Evolutionary conservation across 2,888 invertebrate species (phyloP).

Genomic region (Polia nebulosa): DNA sequence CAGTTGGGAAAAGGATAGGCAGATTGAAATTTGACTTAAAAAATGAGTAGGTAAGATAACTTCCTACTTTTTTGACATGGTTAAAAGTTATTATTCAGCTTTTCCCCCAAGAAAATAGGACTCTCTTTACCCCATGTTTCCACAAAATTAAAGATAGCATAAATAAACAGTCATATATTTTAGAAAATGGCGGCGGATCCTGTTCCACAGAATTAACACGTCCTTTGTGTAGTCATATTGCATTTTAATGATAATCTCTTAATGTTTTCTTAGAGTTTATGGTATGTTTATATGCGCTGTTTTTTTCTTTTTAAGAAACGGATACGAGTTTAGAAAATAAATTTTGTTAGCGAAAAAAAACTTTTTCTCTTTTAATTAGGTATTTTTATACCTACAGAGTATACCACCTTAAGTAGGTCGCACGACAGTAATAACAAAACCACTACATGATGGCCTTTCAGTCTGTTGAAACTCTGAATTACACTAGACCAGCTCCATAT

Average conservation of each 20-base stretch:
- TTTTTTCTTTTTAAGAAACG: slow-evolving; percentile 4
- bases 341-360: no score
- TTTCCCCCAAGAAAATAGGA: not conserved
- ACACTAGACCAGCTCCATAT: not conserved
- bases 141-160: slow-evolving; percentile 1
- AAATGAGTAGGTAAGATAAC: not conserved
- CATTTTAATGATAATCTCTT: slow-evolving; percentile 48
- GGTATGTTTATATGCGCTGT: not conserved
- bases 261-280: slow-evolving; percentile 22
- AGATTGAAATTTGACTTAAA: no score
- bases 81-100: not conserved
- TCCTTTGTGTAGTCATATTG: slow-evolving; percentile 29
- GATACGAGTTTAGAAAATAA: not conserved
- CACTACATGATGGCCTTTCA: no score
- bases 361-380: no score
- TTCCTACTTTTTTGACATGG: not conserved
- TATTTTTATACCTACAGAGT: no score
- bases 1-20: no score
- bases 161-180: slow-evolving; percentile 15
- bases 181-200: slow-evolving; percentile 13
- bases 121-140: not conserved
- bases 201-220: slow-evolving; percentile 18
- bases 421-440: no score
- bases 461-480: not conserved
- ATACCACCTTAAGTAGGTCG: no score